phyloP scores from a whole-genome alignment of 2,797 vertebrate species.

The Phoxinus dragarum region DNA sequence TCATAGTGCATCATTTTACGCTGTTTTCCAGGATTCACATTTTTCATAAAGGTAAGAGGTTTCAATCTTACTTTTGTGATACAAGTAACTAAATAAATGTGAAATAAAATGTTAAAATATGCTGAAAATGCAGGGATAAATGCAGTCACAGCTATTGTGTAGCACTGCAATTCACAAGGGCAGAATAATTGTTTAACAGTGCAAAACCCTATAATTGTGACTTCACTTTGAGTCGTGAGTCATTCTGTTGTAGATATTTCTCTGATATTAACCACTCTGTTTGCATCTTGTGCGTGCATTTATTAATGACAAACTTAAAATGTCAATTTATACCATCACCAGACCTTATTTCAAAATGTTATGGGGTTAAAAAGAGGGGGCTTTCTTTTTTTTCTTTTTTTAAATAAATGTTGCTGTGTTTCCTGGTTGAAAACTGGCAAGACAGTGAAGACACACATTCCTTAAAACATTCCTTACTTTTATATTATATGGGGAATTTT shows the following conservation, averaged over 20 bases:
- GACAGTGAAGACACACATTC: no score
- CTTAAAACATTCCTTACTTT: not conserved
- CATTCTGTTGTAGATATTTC: constrained; percentile 12
- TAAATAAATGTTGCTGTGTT: no score
- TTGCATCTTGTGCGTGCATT: constrained; percentile 3
- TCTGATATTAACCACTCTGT: not conserved
- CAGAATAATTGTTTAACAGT: not conserved
- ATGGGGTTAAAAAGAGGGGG: not conserved
- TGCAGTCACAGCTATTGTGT: not conserved
- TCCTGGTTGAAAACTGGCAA: not conserved
- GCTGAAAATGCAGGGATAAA: not conserved
- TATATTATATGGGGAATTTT: not conserved
- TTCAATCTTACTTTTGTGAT: not conserved
- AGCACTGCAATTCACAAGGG: not conserved
- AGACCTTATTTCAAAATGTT: not conserved
- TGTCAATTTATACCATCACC: not conserved
- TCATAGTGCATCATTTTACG: not conserved
- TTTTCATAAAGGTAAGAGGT: constrained; percentile 17
- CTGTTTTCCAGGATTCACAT: not conserved
- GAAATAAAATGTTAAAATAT: not conserved
- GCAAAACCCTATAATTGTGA: constrained; percentile 11
- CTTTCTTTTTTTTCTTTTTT: no score
- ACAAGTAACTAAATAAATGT: not conserved
- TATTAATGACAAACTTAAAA: not conserved
- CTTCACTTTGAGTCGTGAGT: constrained; percentile 6